These are phyloP conservation scores for Glossosoma conforme DNA, from an alignment of 1,140 invertebrate genomes.

Conservation along the genomic window DNA sequence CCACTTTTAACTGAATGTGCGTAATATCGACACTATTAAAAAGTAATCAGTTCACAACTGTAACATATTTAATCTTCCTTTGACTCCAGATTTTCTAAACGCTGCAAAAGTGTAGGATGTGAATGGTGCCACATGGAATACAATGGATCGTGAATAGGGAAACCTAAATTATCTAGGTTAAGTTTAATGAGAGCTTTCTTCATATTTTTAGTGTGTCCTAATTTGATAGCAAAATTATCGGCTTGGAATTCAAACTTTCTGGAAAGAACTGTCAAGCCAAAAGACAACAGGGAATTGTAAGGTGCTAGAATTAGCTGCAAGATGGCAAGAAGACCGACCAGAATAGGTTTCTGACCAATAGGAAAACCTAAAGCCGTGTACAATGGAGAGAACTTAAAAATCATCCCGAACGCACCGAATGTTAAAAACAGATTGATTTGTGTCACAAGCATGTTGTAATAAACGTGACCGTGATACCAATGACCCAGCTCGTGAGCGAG, in stretches of 20 bases:
- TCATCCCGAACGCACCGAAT: constrained; percentile 81
- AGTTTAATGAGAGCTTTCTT: constrained; percentile 84
- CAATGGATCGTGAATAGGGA: constrained; percentile 85
- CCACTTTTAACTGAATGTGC: too few species aligned
- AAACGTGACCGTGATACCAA: constrained; percentile 90
- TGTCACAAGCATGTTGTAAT: constrained; percentile 81
- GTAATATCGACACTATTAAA: too few species aligned
- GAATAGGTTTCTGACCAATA: constrained; percentile 69
- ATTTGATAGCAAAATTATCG: constrained; percentile 83
- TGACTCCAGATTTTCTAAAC: constrained; percentile 74
- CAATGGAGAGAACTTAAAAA: constrained; percentile 74
- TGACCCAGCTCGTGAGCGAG: constrained; percentile 96
- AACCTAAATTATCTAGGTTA: constrained; percentile 91
- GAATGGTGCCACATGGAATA: constrained; percentile 93
- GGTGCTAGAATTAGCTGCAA: constrained; percentile 89
- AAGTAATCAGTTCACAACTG: too few species aligned
- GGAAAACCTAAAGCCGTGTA: constrained; percentile 87
- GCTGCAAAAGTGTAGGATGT: constrained; percentile 92
- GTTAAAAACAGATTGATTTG: constrained; percentile 72
- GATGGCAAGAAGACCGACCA: constrained; percentile 91
- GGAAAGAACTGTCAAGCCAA: constrained; percentile 61
- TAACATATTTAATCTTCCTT: constrained; percentile 37
- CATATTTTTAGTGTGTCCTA: constrained; percentile 69
- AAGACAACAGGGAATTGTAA: constrained; percentile 81
- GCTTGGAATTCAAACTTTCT: constrained; percentile 93